Base-by-base conservation (phyloP, 2,888 invertebrate species). In the Mechanitis mazaeus region DNA sequence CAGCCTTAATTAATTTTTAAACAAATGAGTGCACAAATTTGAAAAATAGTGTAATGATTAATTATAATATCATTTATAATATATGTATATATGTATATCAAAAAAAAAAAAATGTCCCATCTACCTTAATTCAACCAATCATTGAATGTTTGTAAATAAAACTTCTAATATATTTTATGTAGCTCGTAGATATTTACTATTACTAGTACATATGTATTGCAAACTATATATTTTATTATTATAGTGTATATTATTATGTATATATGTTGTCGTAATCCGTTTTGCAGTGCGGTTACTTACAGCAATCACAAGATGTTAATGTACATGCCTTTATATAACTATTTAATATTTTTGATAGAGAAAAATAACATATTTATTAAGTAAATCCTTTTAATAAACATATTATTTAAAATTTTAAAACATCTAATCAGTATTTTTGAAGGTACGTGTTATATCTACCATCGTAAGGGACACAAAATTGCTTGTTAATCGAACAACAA, bases 361-460 rank as follows among this genome's bases (percentile, higher is more conserved):
- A 35, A 35, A 35, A 5, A 6, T 6, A 35, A 35, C 35, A 35
- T 35, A 2, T 35, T 5, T 35, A 5, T 35, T 3, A 7, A 31
- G 5, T 50, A 50, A 9, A 5, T 50, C 6, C 7, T 50, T 50
- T 20, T 28, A 50, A 50, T 50, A 50, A 7, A 3, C 50, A 31
- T 7, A 50, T 50, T 50, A 50, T 50, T 42, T 42, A 42, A 7
- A 3, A 42, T 50, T 50, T 50, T 31, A 9, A 50, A 31, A 31
- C 31, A 50, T 11, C 50, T 50, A 50, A 50, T n/a, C 12, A 31
- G 3, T 50, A 53, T 60, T 57, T 61, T 61, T 47, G 54, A 55
- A 58, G 12, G 59, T 61, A 57, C 80, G 79, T 80, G 79, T 46
- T 58, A 64, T 78, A 80, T 80, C 80, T 73, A 6, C 54, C 45